Evolutionary conservation across 1,140 invertebrate species (phyloP).

Genomic region (Bilobella aurantiaca): DNA sequence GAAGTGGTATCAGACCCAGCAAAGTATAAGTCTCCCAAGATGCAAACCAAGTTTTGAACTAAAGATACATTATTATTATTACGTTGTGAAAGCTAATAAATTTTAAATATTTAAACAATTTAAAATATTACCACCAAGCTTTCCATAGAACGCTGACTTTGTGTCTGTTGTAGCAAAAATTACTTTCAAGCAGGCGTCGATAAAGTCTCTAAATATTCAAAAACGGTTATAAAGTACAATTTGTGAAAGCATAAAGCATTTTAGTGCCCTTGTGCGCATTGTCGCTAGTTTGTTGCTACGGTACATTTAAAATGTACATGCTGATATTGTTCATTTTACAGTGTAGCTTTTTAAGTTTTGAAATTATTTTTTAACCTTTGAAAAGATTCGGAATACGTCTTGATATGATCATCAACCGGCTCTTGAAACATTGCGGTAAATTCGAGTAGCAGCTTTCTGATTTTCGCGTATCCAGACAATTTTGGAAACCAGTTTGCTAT

Average conservation of each 20-base stretch:
- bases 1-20: constrained; percentile 7
- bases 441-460: not conserved
- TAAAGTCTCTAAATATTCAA: constrained; percentile 21
- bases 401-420: not conserved
- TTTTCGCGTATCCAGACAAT: not conserved
- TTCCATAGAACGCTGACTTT: constrained; percentile 16
- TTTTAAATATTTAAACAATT: not conserved
- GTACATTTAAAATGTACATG: not conserved
- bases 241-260: too few species aligned
- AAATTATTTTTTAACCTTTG: too few species aligned
- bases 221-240: too few species aligned
- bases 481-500: constrained; percentile 8
- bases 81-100: not conserved
- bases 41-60: not conserved
- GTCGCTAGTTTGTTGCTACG: too few species aligned
- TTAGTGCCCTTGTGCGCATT: too few species aligned
- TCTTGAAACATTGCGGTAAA: not conserved
- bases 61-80: not conserved
- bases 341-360: too few species aligned
- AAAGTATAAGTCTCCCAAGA: not conserved
- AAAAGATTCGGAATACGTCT: constrained; percentile 5
- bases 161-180: constrained; percentile 17
- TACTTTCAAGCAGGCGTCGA: constrained; percentile 18
- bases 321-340: too few species aligned
- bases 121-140: constrained; percentile 15